Base-by-base conservation (phyloP, 23 tunicate genomes). In the Phallusia fumigata region DNA sequence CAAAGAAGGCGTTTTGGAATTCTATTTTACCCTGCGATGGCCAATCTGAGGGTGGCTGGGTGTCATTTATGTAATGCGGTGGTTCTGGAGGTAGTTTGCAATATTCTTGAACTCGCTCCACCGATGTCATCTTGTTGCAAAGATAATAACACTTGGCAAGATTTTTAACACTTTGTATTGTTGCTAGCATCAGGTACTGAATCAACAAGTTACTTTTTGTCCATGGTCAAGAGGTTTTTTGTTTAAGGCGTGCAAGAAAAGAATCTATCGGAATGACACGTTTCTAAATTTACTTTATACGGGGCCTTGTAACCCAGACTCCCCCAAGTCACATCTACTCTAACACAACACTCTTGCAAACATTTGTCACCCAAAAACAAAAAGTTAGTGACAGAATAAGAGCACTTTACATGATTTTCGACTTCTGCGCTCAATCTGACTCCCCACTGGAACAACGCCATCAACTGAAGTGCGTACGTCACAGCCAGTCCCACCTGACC, bases 381-480 rank as follows among this genome's bases (percentile, higher is more conserved):
- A n/a, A n/a, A n/a, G n/a, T n/a, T n/a, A n/a, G n/a, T n/a, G n/a
- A n/a, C n/a, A n/a, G n/a, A 40, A 40, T 3, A 40, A 3, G 47
- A 3, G 47, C 5, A 40, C 10, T 11, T 21, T 58, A 58, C 69
- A 22, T 58, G 69, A 58, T 94, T 94, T 74, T 96, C 99, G 0
- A 89, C 92, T 75, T 88, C 97, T 0, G 99, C 85, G 31, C 90
- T 84, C 64, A 88, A 90, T 58, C 93, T 35, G 16, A 85, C 85
- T 18, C 90, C 88, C 93, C 93, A 96, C 74, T 96, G 96, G 64
- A 96, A 82, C 93, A 89, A 75, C 19, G 89, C 89, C 24, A 91
- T 34, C 22, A 96, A 53, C 52, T 32, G 21, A 33, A 89, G 72
- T 0, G 92, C 77, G 65, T 91, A 90, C 0, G 90, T 91, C 73